These are phyloP conservation scores for Calyptommatus sinebrachiatus DNA, from an alignment of 2,113 vertebrate genomes.

Conservation along the genomic window DNA sequence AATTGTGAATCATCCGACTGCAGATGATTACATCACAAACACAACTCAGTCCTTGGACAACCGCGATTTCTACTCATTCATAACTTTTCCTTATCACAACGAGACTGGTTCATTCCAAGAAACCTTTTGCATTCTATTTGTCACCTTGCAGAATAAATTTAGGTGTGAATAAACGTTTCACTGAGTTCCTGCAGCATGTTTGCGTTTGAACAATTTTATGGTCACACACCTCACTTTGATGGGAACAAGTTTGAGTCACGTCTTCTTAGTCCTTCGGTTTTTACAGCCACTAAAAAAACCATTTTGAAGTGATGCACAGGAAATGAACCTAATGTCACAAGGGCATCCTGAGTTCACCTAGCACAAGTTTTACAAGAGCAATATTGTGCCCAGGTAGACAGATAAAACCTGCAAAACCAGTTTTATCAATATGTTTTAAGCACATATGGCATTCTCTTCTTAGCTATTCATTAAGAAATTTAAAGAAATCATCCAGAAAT, in stretches of 20 bases:
- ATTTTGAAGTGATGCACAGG: constrained; percentile 33
- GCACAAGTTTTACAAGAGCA: constrained; percentile 45
- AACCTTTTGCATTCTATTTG: not conserved
- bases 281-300: constrained; percentile 51
- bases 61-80: not conserved
- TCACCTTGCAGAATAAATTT: not conserved
- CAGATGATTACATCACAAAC: not conserved
- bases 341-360: constrained; percentile 12
- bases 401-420: constrained; percentile 57
- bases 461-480: constrained; percentile 61
- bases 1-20: too few species aligned
- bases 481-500: constrained; percentile 27
- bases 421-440: constrained; percentile 46
- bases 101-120: constrained; percentile 14
- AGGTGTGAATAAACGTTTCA: constrained; percentile 14
- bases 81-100: not conserved
- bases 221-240: not conserved
- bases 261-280: constrained; percentile 40
- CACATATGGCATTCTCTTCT: constrained; percentile 39
- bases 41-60: not conserved
- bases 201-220: constrained; percentile 15
- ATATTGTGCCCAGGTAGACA: constrained; percentile 55
- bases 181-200: constrained; percentile 10
- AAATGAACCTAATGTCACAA: constrained; percentile 22
- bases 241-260: not conserved